Percentiles rank a stretch among this genome's conserved stretches.
Evolutionary conservation across 2,797 vertebrate genomes (phyloP).

Genomic region (Ctenosaura bakeri): DNA sequence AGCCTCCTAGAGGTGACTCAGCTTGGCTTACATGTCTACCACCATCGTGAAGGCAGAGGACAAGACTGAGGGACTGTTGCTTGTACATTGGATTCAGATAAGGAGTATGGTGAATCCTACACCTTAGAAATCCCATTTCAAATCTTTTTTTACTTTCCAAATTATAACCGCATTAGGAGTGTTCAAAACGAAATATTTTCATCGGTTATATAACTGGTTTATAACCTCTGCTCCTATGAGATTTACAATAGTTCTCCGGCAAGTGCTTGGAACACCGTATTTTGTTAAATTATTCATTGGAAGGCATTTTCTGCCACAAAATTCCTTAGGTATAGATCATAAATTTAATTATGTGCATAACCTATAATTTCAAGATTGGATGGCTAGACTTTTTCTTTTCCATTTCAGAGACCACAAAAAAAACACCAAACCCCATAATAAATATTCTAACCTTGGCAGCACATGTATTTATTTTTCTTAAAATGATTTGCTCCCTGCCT

Average conservation of each 20-base stretch:
- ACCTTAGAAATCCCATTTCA: constrained; percentile 7
- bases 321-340: constrained; percentile 37
- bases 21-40: neutral
- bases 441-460: constrained; percentile 43
- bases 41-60: neutral
- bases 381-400: constrained; percentile 25
- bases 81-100: neutral
- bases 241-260: constrained; percentile 38
- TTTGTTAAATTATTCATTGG: constrained; percentile 48
- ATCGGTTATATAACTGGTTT: constrained; percentile 36
- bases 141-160: constrained; percentile 37
- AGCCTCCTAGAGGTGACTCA: neutral
- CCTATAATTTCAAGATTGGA: constrained; percentile 50
- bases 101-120: neutral
- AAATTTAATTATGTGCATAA: constrained; percentile 51
- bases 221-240: constrained; percentile 13
- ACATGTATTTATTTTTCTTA: constrained; percentile 41
- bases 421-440: constrained; percentile 35
- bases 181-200: constrained; percentile 59
- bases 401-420: constrained; percentile 40
- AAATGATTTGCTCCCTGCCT: constrained; percentile 24
- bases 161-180: constrained; percentile 38
- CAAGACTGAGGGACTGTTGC: neutral
- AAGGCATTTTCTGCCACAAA: constrained; percentile 24
- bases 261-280: neutral